Evolutionary conservation across 2,113 vertebrate genomes (phyloP).

Genomic region (Brachypodius melanocephalos): DNA sequence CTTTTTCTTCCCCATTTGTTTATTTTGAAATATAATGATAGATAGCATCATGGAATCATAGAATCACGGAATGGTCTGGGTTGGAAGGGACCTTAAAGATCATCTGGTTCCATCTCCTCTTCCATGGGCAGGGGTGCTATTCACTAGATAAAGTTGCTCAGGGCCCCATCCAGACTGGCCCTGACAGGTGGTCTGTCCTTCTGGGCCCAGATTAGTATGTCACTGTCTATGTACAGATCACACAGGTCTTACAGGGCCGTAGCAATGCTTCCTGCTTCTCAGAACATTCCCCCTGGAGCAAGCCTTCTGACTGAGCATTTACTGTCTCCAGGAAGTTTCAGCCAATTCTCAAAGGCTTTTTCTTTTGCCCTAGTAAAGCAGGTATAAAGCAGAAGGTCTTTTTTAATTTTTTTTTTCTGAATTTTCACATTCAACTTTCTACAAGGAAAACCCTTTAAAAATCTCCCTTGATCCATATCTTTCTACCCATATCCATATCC

Average conservation of each 20-base stretch:
- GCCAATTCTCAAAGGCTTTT: not conserved
- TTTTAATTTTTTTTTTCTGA: not conserved
- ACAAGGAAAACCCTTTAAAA: not conserved
- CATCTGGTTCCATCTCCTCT: not conserved
- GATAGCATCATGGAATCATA: not conserved
- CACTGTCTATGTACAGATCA: not conserved
- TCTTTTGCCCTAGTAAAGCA: not conserved
- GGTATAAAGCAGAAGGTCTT: constrained; percentile 18
- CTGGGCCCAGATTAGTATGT: not conserved
- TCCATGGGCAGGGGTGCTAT: not conserved
- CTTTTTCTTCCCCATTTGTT: not conserved
- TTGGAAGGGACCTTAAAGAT: not conserved
- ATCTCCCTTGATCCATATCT: not conserved
- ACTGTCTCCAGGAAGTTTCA: constrained; percentile 15
- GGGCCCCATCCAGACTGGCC: not conserved
- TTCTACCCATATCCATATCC: not conserved
- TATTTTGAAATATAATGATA: not conserved
- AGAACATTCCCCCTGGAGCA: not conserved
- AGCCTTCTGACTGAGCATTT: not conserved
- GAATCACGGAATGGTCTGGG: not conserved
- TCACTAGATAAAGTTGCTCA: not conserved
- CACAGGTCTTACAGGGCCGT: not conserved
- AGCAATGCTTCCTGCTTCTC: not conserved
- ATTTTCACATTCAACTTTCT: not conserved
- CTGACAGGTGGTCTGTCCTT: not conserved